Evolutionary conservation across 2,888 invertebrate genomes (phyloP).

Genomic region (Eulithis testata): DNA sequence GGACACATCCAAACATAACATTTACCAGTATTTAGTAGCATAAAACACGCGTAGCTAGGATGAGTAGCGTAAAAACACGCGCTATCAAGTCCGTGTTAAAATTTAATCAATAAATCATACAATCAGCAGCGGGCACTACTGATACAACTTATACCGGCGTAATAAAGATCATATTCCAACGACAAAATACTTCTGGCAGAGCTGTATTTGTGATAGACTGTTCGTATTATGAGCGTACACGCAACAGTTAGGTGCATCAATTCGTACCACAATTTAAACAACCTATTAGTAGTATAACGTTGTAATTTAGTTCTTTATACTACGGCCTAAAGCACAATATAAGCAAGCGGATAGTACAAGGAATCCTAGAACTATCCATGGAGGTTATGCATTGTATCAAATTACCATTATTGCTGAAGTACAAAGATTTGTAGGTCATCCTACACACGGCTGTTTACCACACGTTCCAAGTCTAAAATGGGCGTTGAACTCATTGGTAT

Average conservation of each 20-base stretch:
- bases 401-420: conserved; percentile 35
- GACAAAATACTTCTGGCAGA: background rate
- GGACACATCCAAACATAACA: too few relatives aligned
- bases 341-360: background rate
- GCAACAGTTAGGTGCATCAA: conserved; percentile 14
- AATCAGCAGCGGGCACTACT: too few relatives aligned
- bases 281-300: background rate
- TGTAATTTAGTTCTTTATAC: conserved; percentile 13
- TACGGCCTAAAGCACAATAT: conserved; percentile 13
- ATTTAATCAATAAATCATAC: background rate
- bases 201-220: conserved; percentile 3
- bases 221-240: conserved; percentile 13
- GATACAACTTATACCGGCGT: background rate
- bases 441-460: conserved; percentile 14
- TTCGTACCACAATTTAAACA: background rate
- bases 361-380: background rate
- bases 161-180: conserved; percentile 9
- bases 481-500: conserved; percentile 2
- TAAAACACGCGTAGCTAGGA: too few relatives aligned
- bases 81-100: background rate
- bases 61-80: too few relatives aligned
- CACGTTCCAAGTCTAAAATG: background rate
- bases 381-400: conserved; percentile 25
- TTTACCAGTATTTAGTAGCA: too few relatives aligned
- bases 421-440: conserved; percentile 40